Percentiles rank a stretch among this genome's conserved stretches.
These are phyloP conservation scores for Galeopsomyia nigrocyanea DNA, from an alignment of 2,888 invertebrate genomes.

Conservation along the genomic window DNA sequence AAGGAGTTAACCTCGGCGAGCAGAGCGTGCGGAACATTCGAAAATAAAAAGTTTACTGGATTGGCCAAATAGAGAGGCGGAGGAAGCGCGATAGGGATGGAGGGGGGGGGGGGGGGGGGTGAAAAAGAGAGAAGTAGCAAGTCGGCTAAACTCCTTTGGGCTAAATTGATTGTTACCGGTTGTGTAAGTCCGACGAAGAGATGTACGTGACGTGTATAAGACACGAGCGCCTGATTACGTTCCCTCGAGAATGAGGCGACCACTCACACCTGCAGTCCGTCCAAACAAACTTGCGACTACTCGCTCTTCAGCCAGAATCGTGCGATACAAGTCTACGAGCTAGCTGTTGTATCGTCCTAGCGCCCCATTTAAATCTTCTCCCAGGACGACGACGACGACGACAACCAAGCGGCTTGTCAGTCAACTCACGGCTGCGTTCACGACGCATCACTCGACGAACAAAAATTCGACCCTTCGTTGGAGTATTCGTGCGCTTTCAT, in stretches of 20 bases:
- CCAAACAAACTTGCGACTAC: too few species aligned
- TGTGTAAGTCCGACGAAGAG: conserved; percentile 40
- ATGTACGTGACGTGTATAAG: conserved; percentile 48
- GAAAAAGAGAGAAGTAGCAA: conserved; percentile 5
- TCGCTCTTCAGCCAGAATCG: too few species aligned
- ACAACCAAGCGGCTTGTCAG: not conserved
- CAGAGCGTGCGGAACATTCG: not conserved
- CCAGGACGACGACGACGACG: not conserved
- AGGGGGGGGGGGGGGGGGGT: not conserved
- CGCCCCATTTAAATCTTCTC: too few species aligned
- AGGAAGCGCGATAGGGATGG: not conserved
- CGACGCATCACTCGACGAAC: conserved; percentile 7
- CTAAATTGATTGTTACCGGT: conserved; percentile 48
- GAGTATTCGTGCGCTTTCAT: conserved; percentile 1
- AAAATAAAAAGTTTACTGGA: not conserved
- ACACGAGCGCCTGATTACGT: conserved; percentile 46
- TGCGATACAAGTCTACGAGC: not conserved
- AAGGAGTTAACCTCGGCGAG: conserved; percentile 17
- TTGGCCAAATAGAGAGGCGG: not conserved
- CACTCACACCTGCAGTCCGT: conserved; percentile 22
- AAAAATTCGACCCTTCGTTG: conserved; percentile 30
- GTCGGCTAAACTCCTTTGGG: conserved; percentile 44
- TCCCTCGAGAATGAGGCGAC: conserved; percentile 41
- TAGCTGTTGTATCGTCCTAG: not conserved
- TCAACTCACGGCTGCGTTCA: not conserved